phyloP scores from a whole-genome alignment of 2,888 invertebrate genomes.

The Trachelus troglodyta region DNA sequence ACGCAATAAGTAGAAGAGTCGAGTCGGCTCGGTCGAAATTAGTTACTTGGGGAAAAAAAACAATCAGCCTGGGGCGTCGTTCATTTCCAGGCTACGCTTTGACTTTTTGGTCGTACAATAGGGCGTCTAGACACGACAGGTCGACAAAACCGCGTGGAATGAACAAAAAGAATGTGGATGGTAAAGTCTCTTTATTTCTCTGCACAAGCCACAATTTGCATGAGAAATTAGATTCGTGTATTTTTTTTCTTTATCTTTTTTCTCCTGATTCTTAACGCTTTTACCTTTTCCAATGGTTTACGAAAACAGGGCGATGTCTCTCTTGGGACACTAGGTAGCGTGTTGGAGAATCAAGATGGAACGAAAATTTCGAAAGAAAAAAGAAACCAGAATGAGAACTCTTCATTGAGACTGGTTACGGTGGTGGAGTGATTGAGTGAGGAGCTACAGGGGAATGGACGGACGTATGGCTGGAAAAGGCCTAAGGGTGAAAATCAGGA shows the following conservation, averaged over 20 bases:
- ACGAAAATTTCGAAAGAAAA: neutral
- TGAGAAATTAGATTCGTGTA: neutral
- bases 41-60: too few species aligned
- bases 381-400: neutral
- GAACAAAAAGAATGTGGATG: neutral
- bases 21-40: too few species aligned
- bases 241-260: neutral
- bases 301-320: neutral
- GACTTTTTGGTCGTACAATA: too few species aligned
- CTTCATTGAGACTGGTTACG: neutral
- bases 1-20: neutral
- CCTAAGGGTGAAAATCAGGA: neutral
- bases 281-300: neutral
- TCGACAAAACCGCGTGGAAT: too few species aligned
- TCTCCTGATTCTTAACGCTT: neutral
- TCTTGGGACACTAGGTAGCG: neutral
- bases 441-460: neutral
- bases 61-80: too few species aligned
- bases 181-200: neutral
- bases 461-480: neutral
- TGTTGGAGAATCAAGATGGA: neutral
- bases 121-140: too few species aligned
- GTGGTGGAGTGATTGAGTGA: neutral
- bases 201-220: neutral
- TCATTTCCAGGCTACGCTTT: too few species aligned